Conservation (phyloP, 2,888 invertebrate genomes). For the Plebejus melissa region DNA sequence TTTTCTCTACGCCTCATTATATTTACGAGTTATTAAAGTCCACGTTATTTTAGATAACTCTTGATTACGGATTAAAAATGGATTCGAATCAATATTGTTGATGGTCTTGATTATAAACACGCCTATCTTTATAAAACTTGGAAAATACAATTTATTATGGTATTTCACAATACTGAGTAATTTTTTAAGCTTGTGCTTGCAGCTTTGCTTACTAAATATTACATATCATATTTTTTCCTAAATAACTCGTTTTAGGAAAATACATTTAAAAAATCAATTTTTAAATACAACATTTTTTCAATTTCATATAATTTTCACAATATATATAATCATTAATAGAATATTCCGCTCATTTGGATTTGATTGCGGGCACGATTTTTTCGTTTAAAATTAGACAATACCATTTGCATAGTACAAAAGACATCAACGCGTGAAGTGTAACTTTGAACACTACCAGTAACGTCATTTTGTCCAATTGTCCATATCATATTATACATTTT, state of each 20-base stretch:
- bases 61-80: slow-evolving; percentile 23
- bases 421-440: not conserved
- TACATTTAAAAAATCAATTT: too few relatives aligned
- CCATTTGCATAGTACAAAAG: not conserved
- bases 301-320: too few relatives aligned
- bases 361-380: too few relatives aligned
- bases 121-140: not conserved
- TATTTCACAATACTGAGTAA: not conserved
- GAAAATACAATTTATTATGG: not conserved
- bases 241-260: too few relatives aligned
- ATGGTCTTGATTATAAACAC: not conserved
- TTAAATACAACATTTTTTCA: not conserved
- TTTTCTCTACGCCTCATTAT: slow-evolving; percentile 47
- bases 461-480: too few relatives aligned
- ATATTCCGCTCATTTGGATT: too few relatives aligned
- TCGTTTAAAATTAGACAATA: too few relatives aligned
- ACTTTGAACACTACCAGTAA: too few relatives aligned
- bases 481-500: too few relatives aligned
- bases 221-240: not conserved
- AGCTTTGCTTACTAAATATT: not conserved
- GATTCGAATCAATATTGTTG: slow-evolving; percentile 8
- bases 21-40: slow-evolving; percentile 51
- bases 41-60: slow-evolving; percentile 42
- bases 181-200: not conserved
- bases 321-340: too few relatives aligned